These are phyloP conservation scores for Himantopus leucocephalus DNA, from an alignment of 2,113 vertebrate species.

Conservation along the genomic window DNA sequence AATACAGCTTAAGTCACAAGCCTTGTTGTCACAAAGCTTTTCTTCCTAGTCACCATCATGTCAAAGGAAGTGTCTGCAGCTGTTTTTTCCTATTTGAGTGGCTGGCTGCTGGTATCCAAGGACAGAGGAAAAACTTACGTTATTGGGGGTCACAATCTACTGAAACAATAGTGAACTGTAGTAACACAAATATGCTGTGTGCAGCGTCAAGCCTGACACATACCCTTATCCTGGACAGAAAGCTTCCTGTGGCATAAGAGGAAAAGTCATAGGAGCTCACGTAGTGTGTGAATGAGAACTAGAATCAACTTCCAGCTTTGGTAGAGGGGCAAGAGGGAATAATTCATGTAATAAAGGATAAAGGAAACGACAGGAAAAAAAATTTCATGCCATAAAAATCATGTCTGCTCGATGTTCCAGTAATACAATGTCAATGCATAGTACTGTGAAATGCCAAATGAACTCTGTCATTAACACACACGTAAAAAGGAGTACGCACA, in stretches of 20 bases:
- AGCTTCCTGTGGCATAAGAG: constrained; percentile 38
- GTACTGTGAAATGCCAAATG: background rate
- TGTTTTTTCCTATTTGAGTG: constrained; percentile 72
- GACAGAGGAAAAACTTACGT: constrained; percentile 63
- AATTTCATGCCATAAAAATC: background rate
- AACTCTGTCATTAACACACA: background rate
- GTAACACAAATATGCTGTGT: constrained; percentile 11
- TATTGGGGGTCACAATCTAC: constrained; percentile 19
- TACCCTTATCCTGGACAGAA: background rate
- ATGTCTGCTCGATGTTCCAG: background rate
- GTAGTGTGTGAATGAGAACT: background rate
- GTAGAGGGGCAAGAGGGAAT: background rate
- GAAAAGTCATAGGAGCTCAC: background rate
- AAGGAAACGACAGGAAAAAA: background rate
- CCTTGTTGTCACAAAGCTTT: background rate
- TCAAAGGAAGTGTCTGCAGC: constrained; percentile 57
- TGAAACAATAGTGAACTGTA: constrained; percentile 40
- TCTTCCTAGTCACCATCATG: constrained; percentile 12
- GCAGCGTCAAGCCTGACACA: background rate
- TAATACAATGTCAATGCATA: background rate
- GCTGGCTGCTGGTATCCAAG: constrained; percentile 48
- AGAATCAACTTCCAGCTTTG: constrained; percentile 8
- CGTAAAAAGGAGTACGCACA: background rate
- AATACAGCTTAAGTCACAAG: background rate
- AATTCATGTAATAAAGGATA: background rate